phyloP scores from a whole-genome alignment of 2,888 invertebrate genomes.

The Cordilura impudica region DNA sequence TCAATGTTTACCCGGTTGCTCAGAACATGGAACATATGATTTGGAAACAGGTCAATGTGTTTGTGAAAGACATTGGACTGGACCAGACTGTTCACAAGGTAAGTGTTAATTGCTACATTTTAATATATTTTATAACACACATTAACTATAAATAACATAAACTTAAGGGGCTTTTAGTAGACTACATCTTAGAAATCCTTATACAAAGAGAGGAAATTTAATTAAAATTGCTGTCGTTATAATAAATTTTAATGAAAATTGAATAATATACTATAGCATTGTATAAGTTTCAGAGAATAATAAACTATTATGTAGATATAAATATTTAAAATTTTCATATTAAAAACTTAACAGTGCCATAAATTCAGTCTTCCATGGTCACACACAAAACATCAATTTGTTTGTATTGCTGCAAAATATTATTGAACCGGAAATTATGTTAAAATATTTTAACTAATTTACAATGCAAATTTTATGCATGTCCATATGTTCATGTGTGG shows the following conservation, averaged over 20 bases:
- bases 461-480: conserved; percentile 43
- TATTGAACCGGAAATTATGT: conserved; percentile 53
- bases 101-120: conserved; percentile 70
- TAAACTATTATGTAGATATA: neutral
- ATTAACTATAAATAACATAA: conserved; percentile 25
- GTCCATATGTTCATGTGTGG: conserved; percentile 15
- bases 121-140: conserved; percentile 9
- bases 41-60: conserved; percentile 93
- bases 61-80: conserved; percentile 96
- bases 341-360: conserved; percentile 37
- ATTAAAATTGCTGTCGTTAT: conserved; percentile 53
- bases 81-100: conserved; percentile 97
- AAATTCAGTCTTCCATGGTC: conserved; percentile 47
- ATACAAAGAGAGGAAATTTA: conserved; percentile 24
- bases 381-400: neutral
- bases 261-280: neutral
- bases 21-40: conserved; percentile 95
- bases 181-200: no score
- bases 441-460: conserved; percentile 45
- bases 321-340: no score
- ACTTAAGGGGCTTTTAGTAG: neutral
- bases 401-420: neutral
- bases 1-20: conserved; percentile 94
- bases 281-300: neutral
- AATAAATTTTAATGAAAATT: conserved; percentile 51